These are phyloP conservation scores for Myiozetetes cayanensis DNA, from an alignment of 2,113 vertebrate species.

Conservation along the genomic window DNA sequence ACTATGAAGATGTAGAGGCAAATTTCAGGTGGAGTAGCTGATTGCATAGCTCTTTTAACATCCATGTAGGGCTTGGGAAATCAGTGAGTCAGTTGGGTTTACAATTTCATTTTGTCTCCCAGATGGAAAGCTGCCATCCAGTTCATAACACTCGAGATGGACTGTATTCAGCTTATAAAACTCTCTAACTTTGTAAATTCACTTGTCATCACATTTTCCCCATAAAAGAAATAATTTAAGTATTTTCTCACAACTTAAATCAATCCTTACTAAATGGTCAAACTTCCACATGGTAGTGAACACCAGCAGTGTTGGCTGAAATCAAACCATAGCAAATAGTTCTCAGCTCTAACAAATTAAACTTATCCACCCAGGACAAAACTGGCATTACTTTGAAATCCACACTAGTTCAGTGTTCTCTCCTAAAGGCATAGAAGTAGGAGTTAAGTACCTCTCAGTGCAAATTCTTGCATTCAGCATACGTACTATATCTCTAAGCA, in stretches of 20 bases:
- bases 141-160: neutral
- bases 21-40: neutral
- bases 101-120: neutral
- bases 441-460: neutral
- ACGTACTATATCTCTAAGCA: neutral
- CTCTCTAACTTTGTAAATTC: neutral
- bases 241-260: neutral
- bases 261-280: neutral
- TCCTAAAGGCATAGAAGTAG: neutral
- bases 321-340: neutral
- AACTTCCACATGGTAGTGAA: neutral
- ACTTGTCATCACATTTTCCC: neutral
- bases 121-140: neutral
- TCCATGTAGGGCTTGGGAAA: neutral
- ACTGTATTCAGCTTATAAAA: neutral
- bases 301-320: neutral
- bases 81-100: neutral
- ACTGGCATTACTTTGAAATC: neutral
- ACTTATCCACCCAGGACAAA: neutral
- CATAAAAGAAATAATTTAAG: neutral
- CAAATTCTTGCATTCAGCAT: neutral
- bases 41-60: neutral
- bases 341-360: neutral
- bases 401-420: neutral
- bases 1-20: neutral